Evolutionary conservation across 2,797 vertebrate genomes (phyloP).

Genomic region (Phataginus tetradactyla): DNA sequence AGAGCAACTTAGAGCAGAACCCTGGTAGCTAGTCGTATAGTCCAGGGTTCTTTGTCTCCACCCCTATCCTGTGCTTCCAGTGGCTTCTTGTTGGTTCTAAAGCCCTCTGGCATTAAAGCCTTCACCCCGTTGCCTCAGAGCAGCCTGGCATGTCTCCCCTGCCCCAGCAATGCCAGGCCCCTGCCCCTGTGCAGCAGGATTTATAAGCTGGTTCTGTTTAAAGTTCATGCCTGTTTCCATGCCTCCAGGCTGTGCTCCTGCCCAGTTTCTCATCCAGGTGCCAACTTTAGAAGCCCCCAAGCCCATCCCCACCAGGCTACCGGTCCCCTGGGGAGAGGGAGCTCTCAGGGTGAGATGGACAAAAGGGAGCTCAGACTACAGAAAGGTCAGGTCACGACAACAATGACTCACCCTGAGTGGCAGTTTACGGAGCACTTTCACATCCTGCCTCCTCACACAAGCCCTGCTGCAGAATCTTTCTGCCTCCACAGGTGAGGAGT

Average conservation of each 20-base stretch:
- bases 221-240: background rate
- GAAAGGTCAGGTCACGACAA: background rate
- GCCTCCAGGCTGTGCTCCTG: background rate
- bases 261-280: background rate
- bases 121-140: background rate
- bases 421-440: background rate
- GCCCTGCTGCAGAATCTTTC: background rate
- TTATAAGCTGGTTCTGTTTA: conserved; percentile 13
- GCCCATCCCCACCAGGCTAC: background rate
- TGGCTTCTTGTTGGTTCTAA: background rate
- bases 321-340: background rate
- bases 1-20: background rate
- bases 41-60: background rate
- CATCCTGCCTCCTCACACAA: background rate
- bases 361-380: background rate
- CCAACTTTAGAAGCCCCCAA: background rate
- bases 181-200: background rate
- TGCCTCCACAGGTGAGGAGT: background rate
- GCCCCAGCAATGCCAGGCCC: background rate
- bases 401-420: background rate
- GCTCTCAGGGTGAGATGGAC: background rate
- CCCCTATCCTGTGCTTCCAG: background rate
- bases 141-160: background rate
- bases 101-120: conserved; percentile 17
- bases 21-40: background rate